Percentiles rank a stretch among this genome's conserved stretches.
Conservation (phyloP, 1,140 invertebrate species). For the Sminthurides bifidus region DNA sequence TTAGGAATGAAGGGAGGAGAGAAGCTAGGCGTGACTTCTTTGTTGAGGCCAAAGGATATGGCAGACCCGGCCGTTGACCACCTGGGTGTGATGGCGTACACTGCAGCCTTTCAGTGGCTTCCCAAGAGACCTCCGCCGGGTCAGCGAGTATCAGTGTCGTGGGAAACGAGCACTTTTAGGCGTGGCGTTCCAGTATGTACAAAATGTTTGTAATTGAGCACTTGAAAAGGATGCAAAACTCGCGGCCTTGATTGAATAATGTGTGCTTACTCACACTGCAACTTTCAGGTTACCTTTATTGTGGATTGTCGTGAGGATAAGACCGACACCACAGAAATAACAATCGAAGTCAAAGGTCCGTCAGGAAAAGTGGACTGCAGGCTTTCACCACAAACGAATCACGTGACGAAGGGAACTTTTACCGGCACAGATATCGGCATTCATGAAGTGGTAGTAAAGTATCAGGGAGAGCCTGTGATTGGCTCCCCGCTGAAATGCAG, state of each 20-base stretch:
- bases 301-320: constrained; percentile 65
- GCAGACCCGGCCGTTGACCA: constrained; percentile 86
- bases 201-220: neutral
- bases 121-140: constrained; percentile 65
- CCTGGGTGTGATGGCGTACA: constrained; percentile 90
- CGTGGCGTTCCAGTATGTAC: constrained; percentile 23
- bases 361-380: constrained; percentile 49
- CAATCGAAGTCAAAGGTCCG: constrained; percentile 70
- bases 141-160: constrained; percentile 57
- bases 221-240: constrained; percentile 27
- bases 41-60: constrained; percentile 85
- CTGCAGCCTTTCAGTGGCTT: constrained; percentile 75
- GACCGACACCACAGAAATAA: constrained; percentile 61
- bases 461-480: constrained; percentile 48
- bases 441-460: constrained; percentile 66
- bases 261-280: no score
- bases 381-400: constrained; percentile 52
- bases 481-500: constrained; percentile 68
- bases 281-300: constrained; percentile 60
- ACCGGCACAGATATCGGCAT: constrained; percentile 81
- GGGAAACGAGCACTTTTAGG: constrained; percentile 35
- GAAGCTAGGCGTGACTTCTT: constrained; percentile 67
- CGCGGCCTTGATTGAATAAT: no score
- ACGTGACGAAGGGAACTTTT: constrained; percentile 60
- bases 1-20: constrained; percentile 49